Conservation (phyloP, 1,140 invertebrate genomes). For the Aphis craccivora region DNA sequence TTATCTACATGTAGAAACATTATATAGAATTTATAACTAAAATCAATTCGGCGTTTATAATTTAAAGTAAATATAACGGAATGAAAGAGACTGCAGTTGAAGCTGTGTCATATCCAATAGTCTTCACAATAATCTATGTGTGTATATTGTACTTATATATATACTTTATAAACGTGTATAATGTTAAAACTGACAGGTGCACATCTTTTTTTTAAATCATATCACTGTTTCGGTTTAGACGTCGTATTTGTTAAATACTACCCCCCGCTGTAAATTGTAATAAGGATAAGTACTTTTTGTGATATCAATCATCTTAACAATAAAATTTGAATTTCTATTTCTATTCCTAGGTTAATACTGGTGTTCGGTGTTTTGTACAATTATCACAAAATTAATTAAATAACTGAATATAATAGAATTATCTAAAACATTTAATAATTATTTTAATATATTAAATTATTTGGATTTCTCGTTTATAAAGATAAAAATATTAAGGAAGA, state of each 20-base stretch:
- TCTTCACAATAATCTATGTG: background rate
- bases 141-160: background rate
- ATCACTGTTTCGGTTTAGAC: background rate
- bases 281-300: background rate
- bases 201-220: background rate
- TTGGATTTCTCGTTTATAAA: background rate
- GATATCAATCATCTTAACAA: background rate
- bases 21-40: background rate
- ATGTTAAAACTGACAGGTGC: background rate
- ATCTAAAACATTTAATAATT: background rate
- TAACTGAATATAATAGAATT: no score
- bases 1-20: background rate
- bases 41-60: slow-evolving; percentile 6
- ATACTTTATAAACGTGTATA: background rate
- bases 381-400: background rate
- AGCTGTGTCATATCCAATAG: slow-evolving; percentile 7
- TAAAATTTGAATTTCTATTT: background rate
- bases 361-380: background rate
- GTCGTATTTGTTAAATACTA: background rate
- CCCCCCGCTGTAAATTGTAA: background rate
- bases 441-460: background rate
- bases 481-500: background rate
- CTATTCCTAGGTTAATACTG: background rate
- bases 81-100: slow-evolving; percentile 6
- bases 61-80: background rate